A percentile compares a stretch with the other conserved stretches of the same genome.
These are phyloP conservation scores for Oryctes rhinoceros DNA, from an alignment of 1,140 invertebrate genomes.

Conservation along the genomic window DNA sequence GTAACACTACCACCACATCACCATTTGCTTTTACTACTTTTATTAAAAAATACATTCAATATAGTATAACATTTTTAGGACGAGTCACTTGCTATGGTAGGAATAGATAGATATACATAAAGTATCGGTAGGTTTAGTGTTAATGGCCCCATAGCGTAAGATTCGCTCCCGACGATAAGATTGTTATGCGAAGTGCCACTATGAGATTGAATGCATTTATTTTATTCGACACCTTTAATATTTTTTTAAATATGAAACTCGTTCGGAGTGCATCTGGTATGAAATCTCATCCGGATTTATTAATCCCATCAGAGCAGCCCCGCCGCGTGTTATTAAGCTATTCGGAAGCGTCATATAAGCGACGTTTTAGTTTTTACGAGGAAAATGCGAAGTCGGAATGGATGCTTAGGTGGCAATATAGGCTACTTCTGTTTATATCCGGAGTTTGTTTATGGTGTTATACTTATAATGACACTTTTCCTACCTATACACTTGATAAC, in stretches of 20 bases:
- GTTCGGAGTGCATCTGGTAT: constrained; percentile 21
- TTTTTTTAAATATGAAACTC: not conserved
- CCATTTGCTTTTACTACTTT: too few species aligned
- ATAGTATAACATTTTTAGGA: too few species aligned
- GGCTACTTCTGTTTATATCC: constrained; percentile 39
- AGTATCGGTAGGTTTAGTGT: too few species aligned
- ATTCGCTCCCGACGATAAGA: not conserved
- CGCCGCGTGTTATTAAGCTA: constrained; percentile 25
- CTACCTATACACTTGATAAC: constrained; percentile 22
- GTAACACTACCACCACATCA: too few species aligned
- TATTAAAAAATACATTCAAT: too few species aligned
- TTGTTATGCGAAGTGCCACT: constrained; percentile 12
- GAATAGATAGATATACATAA: too few species aligned
- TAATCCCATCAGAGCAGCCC: constrained; percentile 11
- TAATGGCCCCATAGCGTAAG: not conserved
- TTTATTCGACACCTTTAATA: not conserved
- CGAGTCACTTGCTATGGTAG: too few species aligned
- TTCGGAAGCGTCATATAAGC: constrained; percentile 40
- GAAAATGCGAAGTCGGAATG: not conserved
- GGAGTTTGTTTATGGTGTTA: constrained; percentile 32
- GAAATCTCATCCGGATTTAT: constrained; percentile 29
- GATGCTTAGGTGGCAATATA: constrained; percentile 38
- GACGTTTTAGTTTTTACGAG: constrained; percentile 37
- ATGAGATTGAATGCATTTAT: not conserved
- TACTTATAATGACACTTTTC: constrained; percentile 8